A percentile compares a stretch with the other conserved stretches of the same genome.
These are phyloP conservation scores for Acromyrmex echinatior DNA, from an alignment of 1,140 invertebrate genomes.

Conservation along the genomic window DNA sequence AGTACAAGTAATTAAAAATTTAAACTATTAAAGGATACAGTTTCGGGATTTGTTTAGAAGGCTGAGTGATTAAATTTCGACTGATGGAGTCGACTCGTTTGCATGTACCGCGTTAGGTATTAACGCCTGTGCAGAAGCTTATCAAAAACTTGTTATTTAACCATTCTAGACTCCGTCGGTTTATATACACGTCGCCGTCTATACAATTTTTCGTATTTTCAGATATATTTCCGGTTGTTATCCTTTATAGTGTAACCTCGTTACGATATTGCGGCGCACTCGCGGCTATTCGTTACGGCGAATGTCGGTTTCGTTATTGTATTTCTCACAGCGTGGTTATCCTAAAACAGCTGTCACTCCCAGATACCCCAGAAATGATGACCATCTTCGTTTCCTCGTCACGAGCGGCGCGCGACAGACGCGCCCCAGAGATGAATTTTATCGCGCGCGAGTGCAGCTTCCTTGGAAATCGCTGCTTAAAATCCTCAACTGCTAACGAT, in stretches of 20 bases:
- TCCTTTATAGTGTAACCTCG: conserved; percentile 20
- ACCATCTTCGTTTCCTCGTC: conserved; percentile 53
- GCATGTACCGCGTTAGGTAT: background rate
- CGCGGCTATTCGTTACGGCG: conserved; percentile 48
- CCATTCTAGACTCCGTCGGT: background rate
- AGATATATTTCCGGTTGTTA: conserved; percentile 44
- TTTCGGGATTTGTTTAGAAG: background rate
- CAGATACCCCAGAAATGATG: conserved; percentile 64
- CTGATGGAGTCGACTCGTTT: background rate
- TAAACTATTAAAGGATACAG: background rate
- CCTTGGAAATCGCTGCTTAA: background rate
- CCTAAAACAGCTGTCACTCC: conserved; percentile 64
- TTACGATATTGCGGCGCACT: conserved; percentile 42
- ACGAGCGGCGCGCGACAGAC: background rate
- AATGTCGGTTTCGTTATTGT: conserved; percentile 61
- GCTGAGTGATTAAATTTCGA: conserved; percentile 1
- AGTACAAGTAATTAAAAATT: background rate
- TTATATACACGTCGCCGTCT: conserved; percentile 10
- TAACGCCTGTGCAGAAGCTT: background rate
- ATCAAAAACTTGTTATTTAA: conserved; percentile 43
- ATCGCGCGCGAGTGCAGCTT: conserved; percentile 38
- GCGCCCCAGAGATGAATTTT: conserved; percentile 58
- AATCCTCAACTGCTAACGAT: conserved; percentile 47
- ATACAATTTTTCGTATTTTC: conserved; percentile 48
- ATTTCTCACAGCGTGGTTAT: conserved; percentile 52